Evolutionary conservation across 2,113 vertebrate genomes (phyloP), one percentile per base, ranked within the genome.

Genomic region (Xiphophorus maculatus): DNA sequence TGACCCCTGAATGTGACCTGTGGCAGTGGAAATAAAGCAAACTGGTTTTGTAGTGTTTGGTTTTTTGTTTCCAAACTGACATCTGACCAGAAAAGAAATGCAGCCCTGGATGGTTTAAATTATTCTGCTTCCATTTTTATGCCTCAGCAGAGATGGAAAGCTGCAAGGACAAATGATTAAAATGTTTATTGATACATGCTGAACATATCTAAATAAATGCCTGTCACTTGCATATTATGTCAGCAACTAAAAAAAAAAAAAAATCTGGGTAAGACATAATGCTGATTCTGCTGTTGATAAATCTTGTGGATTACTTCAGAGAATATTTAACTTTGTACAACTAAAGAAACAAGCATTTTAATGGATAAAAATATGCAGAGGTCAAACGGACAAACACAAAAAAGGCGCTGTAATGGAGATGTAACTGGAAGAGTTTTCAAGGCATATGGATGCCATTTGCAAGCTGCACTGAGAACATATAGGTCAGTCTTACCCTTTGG

Each of bases 381-480:
- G 75, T 68, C 64, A 61, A 64, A 79, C 81, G 75, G 44, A 32
- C 74, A 66, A 66, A 85, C 54, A 69, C 65, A 73, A 25, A 78
- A 74, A 54, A 63, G 77, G 84, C 51, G 30, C 76, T 28, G 86
- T 90, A 88, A 94, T 85, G 86, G 94, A 95, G 95, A 96, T 92
- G 93, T 96, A 92, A 89, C 88, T 77, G 76, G 93, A 93, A 93
- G 90, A 92, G 88, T 84, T 82, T 90, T 87, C 2, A 71, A 84
- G 83, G 94, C 97, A 98, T 99, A 96, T 99, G 97, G 97, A 96
- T 97, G 92, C 95, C 97, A 97, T 98, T 97, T 97, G 96, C 93
- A 91, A 93, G 91, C 87, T 87, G 93, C 64, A 48, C 92, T 94
- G 95, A 95, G 95, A 96, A 94, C 68, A 88, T 93, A 93, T 94